Conservation (phyloP, 1,140 invertebrate genomes). For the Dendroctonus ponderosae region DNA sequence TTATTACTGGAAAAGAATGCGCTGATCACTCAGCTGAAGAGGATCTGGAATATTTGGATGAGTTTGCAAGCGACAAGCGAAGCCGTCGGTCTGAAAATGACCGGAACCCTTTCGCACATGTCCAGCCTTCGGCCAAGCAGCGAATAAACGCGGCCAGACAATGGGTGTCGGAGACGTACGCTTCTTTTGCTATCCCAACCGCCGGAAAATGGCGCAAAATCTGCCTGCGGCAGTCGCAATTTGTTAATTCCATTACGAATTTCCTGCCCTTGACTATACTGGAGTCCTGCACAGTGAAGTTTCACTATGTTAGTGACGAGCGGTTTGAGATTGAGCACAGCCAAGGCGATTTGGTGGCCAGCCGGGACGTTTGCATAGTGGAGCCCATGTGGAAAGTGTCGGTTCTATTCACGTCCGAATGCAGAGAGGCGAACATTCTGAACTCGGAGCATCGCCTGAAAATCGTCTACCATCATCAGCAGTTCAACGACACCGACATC, state of each 20-base stretch:
- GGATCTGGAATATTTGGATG: conserved; percentile 53
- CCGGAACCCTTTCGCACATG: conserved; percentile 51
- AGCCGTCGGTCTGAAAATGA: conserved; percentile 32
- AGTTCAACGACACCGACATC: conserved; percentile 76
- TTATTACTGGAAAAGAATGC: conserved; percentile 74
- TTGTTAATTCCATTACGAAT: conserved; percentile 72
- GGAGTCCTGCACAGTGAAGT: conserved; percentile 70
- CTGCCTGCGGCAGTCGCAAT: conserved; percentile 73
- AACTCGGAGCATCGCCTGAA: conserved; percentile 75
- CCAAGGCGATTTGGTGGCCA: conserved; percentile 78
- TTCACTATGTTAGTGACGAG: conserved; percentile 74
- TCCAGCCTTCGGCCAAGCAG: conserved; percentile 57
- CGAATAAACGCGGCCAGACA: conserved; percentile 70
- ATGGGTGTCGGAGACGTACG: conserved; percentile 80
- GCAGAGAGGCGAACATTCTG: conserved; percentile 63
- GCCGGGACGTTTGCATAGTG: conserved; percentile 71
- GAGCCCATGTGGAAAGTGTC: conserved; percentile 80
- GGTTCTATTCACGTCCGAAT: conserved; percentile 63
- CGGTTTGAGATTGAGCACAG: conserved; percentile 74
- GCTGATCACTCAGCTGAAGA: conserved; percentile 58
- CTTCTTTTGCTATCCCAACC: conserved; percentile 78
- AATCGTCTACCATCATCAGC: conserved; percentile 79
- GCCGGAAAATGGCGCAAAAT: conserved; percentile 74
- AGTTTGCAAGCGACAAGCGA: conserved; percentile 43
- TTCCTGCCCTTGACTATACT: conserved; percentile 72